phyloP scores from a whole-genome alignment of 2,888 invertebrate species.

The Epiperipatus broadwayi region DNA sequence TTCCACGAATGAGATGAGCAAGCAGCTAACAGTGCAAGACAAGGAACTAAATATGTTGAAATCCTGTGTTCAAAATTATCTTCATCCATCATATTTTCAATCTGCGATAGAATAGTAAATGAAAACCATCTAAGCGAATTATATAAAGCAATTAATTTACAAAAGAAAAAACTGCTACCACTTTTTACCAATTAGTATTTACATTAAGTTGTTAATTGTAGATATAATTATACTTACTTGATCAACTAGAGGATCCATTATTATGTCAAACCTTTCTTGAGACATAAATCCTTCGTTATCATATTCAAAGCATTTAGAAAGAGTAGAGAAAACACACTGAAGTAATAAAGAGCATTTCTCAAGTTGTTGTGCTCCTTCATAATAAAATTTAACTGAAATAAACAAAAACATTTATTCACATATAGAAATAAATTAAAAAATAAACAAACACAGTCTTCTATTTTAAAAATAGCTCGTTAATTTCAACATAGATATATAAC shows the following conservation, averaged over 20 bases:
- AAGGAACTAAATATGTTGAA: slow-evolving; percentile 45
- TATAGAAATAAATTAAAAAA: slow-evolving; percentile 6
- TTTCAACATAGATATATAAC: slow-evolving; percentile 10
- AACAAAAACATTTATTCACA: not conserved
- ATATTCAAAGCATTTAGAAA: slow-evolving; percentile 55
- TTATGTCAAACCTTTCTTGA: slow-evolving; percentile 57
- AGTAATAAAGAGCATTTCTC: slow-evolving; percentile 43
- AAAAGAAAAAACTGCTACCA: too few relatives aligned
- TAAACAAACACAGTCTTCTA: too few relatives aligned
- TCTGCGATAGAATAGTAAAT: slow-evolving; percentile 25
- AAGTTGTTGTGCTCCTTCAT: slow-evolving; percentile 20
- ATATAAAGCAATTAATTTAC: not conserved
- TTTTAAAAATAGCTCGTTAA: not conserved
- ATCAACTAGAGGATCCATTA: slow-evolving; percentile 71
- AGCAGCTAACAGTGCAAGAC: slow-evolving; percentile 59
- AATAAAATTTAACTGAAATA: slow-evolving; percentile 20
- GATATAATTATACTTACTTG: too few relatives aligned
- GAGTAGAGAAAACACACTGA: slow-evolving; percentile 49
- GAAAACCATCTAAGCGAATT: slow-evolving; percentile 34
- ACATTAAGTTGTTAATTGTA: not conserved
- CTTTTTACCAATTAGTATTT: slow-evolving; percentile 1
- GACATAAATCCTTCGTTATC: slow-evolving; percentile 66
- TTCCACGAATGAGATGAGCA: slow-evolving; percentile 66
- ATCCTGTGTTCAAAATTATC: slow-evolving; percentile 41
- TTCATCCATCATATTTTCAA: slow-evolving; percentile 30